These are phyloP conservation scores for Augiades crinisus DNA, from an alignment of 2,888 invertebrate species.

Conservation along the genomic window DNA sequence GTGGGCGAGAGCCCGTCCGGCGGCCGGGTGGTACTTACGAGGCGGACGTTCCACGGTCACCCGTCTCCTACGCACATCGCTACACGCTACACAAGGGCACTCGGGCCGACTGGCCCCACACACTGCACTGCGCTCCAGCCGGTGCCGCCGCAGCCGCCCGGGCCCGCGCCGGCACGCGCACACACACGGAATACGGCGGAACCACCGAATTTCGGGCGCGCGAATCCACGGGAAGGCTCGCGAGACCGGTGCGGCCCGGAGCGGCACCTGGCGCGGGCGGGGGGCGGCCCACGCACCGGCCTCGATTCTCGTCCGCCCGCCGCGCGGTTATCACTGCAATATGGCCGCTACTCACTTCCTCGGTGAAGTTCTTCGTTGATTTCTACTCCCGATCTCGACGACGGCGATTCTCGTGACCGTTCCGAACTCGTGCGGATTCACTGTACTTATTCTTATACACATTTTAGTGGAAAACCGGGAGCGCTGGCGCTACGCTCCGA, in stretches of 20 bases:
- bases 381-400: constrained; percentile 81
- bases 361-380: constrained; percentile 81
- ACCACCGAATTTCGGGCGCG: constrained; percentile 77
- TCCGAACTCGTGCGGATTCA: constrained; percentile 81
- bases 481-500: constrained; percentile 81
- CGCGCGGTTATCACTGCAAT: constrained; percentile 82
- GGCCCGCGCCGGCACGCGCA: constrained; percentile 71
- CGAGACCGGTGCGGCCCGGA: constrained; percentile 84
- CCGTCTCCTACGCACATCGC: constrained; percentile 72
- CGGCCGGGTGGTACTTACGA: constrained; percentile 70
- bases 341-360: constrained; percentile 82
- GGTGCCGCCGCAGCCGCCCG: constrained; percentile 60
- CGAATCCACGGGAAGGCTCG: constrained; percentile 81
- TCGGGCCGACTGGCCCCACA: constrained; percentile 69
- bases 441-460: constrained; percentile 82
- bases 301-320: constrained; percentile 82
- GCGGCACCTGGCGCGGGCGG: constrained; percentile 80
- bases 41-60: constrained; percentile 73
- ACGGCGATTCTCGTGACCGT: constrained; percentile 78
- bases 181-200: constrained; percentile 70
- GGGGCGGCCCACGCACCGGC: constrained; percentile 82
- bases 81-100: constrained; percentile 65
- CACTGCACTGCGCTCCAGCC: constrained; percentile 63
- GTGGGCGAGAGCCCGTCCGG: constrained; percentile 51
- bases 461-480: constrained; percentile 81